These are phyloP conservation scores for Papilio machaon DNA, from an alignment of 1,140 invertebrate species.

Conservation along the genomic window DNA sequence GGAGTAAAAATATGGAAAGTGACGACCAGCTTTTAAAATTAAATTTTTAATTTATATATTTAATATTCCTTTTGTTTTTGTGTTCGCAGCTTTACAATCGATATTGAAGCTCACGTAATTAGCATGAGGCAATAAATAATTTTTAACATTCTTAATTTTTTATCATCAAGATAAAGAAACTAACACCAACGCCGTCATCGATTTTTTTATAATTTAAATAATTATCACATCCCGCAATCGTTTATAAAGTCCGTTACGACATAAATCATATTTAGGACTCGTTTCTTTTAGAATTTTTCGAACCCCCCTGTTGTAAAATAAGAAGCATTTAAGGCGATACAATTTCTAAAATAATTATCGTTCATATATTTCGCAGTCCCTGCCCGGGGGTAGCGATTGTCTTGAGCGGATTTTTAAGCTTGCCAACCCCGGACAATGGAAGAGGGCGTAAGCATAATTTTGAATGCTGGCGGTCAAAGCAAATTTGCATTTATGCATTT, in stretches of 20 bases:
- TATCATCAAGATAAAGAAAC: conserved; percentile 6
- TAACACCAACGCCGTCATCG: conserved; percentile 24
- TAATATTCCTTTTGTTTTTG: background rate
- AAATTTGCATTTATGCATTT: conserved; percentile 19
- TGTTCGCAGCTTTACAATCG: conserved; percentile 6
- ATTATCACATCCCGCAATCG: background rate
- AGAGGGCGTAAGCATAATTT: conserved; percentile 61
- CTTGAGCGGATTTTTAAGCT: conserved; percentile 78
- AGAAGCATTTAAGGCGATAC: conserved; percentile 62
- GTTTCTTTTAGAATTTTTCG: conserved; percentile 10
- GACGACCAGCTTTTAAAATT: background rate
- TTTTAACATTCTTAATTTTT: conserved; percentile 21
- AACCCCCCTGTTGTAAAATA: conserved; percentile 69
- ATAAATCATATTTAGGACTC: conserved; percentile 15
- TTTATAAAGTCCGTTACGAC: conserved; percentile 21
- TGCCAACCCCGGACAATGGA: conserved; percentile 76
- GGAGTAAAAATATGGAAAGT: background rate
- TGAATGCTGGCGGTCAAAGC: conserved; percentile 51
- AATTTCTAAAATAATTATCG: conserved; percentile 76
- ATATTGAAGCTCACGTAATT: conserved; percentile 22
- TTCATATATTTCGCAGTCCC: conserved; percentile 67
- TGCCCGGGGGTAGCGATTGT: conserved; percentile 78
- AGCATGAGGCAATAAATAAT: conserved; percentile 22
- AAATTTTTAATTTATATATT: background rate
- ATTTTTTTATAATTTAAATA: conserved; percentile 20